Conservation (phyloP, 2,113 vertebrate species). For the Oceanodroma tethys region DNA sequence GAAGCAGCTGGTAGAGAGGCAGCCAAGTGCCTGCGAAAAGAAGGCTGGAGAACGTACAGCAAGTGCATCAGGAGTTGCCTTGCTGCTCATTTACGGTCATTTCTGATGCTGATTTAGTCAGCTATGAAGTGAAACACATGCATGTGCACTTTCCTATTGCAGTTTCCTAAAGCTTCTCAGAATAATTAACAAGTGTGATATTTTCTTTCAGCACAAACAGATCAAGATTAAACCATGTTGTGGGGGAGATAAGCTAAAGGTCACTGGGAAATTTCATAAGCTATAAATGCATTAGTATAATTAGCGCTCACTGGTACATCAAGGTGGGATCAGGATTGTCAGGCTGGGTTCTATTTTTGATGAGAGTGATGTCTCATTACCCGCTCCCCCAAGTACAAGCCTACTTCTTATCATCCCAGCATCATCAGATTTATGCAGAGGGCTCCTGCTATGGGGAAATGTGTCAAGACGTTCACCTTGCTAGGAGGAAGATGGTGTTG, state of each 20-base stretch:
- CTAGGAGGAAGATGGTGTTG: neutral
- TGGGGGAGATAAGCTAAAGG: constrained; percentile 67
- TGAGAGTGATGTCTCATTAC: constrained; percentile 60
- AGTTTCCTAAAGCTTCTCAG: constrained; percentile 48
- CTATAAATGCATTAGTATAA: constrained; percentile 62
- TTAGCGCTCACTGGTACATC: constrained; percentile 47
- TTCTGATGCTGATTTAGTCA: constrained; percentile 60
- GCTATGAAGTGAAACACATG: constrained; percentile 47
- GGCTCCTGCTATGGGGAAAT: neutral
- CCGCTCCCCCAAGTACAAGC: constrained; percentile 36
- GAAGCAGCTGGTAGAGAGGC: constrained; percentile 48
- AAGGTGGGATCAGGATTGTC: constrained; percentile 52
- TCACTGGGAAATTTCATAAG: constrained; percentile 61
- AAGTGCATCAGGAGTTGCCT: constrained; percentile 30
- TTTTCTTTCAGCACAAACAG: constrained; percentile 69
- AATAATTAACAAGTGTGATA: constrained; percentile 71
- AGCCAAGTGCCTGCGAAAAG: constrained; percentile 33
- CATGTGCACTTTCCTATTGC: constrained; percentile 11
- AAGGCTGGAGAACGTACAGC: neutral
- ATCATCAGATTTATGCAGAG: neutral
- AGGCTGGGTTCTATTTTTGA: constrained; percentile 45
- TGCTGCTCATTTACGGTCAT: constrained; percentile 52
- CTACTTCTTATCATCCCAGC: constrained; percentile 22
- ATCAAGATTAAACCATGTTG: constrained; percentile 66
- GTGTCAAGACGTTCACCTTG: neutral